Evolutionary conservation across 2,113 vertebrate species (phyloP).

Genomic region (Cisticola juncidis): DNA sequence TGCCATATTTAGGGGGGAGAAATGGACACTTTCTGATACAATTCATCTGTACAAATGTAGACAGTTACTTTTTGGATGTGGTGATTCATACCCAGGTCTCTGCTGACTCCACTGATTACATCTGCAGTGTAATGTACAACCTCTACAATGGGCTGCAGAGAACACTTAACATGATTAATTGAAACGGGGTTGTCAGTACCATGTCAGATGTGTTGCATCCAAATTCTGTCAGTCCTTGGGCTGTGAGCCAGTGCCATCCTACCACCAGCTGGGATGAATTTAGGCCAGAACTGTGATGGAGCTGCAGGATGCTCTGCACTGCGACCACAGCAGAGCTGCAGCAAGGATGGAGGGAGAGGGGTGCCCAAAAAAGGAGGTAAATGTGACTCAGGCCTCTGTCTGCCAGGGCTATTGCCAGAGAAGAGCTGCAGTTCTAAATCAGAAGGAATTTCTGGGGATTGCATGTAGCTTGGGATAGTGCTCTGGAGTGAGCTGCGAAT

Average conservation of each 20-base stretch:
- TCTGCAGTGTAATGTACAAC: not conserved
- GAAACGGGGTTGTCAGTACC: not conserved
- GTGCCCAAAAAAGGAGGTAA: not conserved
- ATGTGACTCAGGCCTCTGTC: not conserved
- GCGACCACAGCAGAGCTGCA: not conserved
- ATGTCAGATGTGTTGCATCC: not conserved
- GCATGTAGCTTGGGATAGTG: not conserved
- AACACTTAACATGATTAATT: not conserved
- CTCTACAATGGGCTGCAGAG: not conserved
- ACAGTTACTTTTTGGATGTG: not conserved
- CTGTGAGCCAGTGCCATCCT: not conserved
- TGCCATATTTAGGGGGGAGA: not conserved
- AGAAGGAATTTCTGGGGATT: not conserved
- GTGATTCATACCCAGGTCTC: not conserved
- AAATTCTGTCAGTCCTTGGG: not conserved
- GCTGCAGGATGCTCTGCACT: not conserved
- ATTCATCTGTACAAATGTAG: not conserved
- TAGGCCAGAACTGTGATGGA: not conserved
- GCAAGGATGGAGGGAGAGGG: not conserved
- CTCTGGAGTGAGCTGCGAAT: not conserved
- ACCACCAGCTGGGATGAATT: not conserved
- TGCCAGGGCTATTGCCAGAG: not conserved
- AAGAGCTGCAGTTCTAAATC: not conserved
- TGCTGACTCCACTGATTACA: not conserved
- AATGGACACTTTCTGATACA: not conserved